A percentile compares a stretch with the other conserved stretches of the same genome.
phyloP scores from a whole-genome alignment of 2,797 vertebrate genomes.

The Xenentodon cancila region DNA sequence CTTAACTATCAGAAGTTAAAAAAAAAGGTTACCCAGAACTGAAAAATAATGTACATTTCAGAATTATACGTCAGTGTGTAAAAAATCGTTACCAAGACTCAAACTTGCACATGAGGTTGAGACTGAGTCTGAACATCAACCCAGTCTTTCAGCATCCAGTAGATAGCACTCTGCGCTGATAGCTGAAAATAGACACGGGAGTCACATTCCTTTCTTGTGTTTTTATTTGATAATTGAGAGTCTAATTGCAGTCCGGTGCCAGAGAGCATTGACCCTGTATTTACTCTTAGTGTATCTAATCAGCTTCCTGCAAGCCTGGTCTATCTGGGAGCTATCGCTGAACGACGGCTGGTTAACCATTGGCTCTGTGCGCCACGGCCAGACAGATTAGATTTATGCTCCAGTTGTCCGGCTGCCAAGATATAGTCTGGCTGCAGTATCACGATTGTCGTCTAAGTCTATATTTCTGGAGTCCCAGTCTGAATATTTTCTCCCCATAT shows the following conservation, averaged over 20 bases:
- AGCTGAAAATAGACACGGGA: slow-evolving; percentile 48
- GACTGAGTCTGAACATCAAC: slow-evolving; percentile 1
- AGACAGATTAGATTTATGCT: slow-evolving; percentile 68
- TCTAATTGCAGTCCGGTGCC: slow-evolving; percentile 53
- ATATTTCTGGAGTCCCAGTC: slow-evolving; percentile 49
- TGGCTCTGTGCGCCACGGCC: slow-evolving; percentile 43
- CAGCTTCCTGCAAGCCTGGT: slow-evolving; percentile 51
- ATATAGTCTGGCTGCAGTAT: slow-evolving; percentile 41
- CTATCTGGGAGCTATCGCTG: slow-evolving; percentile 49
- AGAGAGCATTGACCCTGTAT: slow-evolving; percentile 48
- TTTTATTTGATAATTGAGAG: slow-evolving; percentile 70
- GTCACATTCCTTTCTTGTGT: slow-evolving; percentile 57
- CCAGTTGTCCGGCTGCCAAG: slow-evolving; percentile 38
- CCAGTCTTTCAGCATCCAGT: slow-evolving; percentile 27
- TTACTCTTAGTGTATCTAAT: slow-evolving; percentile 67
- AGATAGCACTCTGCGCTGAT: slow-evolving; percentile 38
- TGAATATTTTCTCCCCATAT: slow-evolving; percentile 29
- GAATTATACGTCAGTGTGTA: too few relatives aligned
- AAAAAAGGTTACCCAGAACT: too few relatives aligned
- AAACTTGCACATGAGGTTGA: not conserved
- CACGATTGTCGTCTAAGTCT: slow-evolving; percentile 22
- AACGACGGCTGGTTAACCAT: slow-evolving; percentile 54
- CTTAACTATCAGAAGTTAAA: too few relatives aligned
- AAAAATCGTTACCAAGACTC: too few relatives aligned
- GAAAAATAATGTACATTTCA: too few relatives aligned